Conservation (phyloP, 2,888 invertebrate genomes). For the Hypercompe scribonia region DNA sequence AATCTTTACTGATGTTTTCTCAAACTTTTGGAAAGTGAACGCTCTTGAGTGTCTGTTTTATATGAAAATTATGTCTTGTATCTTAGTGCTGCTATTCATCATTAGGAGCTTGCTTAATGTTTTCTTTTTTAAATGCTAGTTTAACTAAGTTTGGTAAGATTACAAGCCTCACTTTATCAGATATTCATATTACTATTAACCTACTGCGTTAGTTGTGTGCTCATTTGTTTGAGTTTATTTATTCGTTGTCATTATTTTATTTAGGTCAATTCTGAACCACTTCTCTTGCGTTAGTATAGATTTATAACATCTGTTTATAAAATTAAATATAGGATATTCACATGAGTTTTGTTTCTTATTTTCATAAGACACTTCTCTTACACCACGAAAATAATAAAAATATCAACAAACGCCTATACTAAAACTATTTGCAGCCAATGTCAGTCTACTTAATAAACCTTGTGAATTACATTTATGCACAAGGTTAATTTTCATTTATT, state of each 20-base stretch:
- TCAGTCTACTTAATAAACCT: conserved; percentile 47
- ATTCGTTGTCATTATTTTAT: not conserved
- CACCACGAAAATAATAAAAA: conserved; percentile 27
- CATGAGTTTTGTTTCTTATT: not conserved
- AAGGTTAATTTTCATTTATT: conserved; percentile 56
- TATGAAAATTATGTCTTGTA: not conserved
- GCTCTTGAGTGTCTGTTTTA: not conserved
- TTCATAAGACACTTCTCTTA: not conserved
- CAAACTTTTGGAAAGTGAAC: not conserved
- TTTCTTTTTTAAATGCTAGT: not conserved
- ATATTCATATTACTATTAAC: not conserved
- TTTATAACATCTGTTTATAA: not conserved
- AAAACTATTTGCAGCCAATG: conserved; percentile 56
- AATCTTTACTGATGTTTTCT: not conserved
- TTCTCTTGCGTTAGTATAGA: not conserved
- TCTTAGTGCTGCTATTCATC: not conserved
- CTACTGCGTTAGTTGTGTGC: not conserved
- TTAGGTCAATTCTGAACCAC: not conserved
- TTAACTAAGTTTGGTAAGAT: not conserved
- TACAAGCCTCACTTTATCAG: not conserved
- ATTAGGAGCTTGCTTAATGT: not conserved
- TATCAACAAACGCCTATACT: conserved; percentile 36
- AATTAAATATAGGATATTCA: not conserved
- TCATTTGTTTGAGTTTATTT: not conserved
- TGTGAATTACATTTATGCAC: conserved; percentile 54